Base-by-base conservation (phyloP, 2,797 vertebrate species). In the Cynopterus sphinx region DNA sequence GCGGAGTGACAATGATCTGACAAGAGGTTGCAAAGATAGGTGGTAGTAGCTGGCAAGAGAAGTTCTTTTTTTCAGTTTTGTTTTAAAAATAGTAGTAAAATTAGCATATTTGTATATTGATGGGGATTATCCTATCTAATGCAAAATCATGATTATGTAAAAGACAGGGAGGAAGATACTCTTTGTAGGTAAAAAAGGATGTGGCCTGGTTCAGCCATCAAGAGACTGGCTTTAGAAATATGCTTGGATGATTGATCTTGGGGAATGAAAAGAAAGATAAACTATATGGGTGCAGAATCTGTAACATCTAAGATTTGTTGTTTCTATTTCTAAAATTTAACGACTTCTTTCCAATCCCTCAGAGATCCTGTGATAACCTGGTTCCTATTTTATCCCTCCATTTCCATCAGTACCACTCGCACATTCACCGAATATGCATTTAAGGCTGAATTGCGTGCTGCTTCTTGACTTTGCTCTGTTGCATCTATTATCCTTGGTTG, bases 301-400 rank as follows among this genome's bases (percentile, higher is more conserved):
- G 28, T 28, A 43, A 55, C 9, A 67, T 28, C 2, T 4, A 79
- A 51, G 11, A 11, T 51, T 26, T 77, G 5, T 49, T 79, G 8
- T 19, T 79, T 74, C 6, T 41, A 53, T 81, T 94, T 90, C n/a
- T 59, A 63, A 68, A 85, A 71, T 75, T n/a, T 74, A 10, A 17
- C 33, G 41, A 73, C 26, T 70, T 53, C 3, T 55, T 61, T 74
- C n/a, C 19, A n/a, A 28, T 31, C 26, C 1, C 28, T 85, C 33
- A 71, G n/a, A 67, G 49, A 83, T 39, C 6, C 9, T 49, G 0
- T 79, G 70, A 73, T 59, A 22, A 26, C 13, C 11, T 33, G 12
- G 1, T 39, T 1, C n/a, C 55, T 78, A 43, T 73, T 67, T 68
- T 70, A 75, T 36, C 17, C 28, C 61, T 85, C 9, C 28, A 31